These are phyloP conservation scores for Rosalia funebris DNA, from an alignment of 2,888 invertebrate genomes.

Conservation along the genomic window DNA sequence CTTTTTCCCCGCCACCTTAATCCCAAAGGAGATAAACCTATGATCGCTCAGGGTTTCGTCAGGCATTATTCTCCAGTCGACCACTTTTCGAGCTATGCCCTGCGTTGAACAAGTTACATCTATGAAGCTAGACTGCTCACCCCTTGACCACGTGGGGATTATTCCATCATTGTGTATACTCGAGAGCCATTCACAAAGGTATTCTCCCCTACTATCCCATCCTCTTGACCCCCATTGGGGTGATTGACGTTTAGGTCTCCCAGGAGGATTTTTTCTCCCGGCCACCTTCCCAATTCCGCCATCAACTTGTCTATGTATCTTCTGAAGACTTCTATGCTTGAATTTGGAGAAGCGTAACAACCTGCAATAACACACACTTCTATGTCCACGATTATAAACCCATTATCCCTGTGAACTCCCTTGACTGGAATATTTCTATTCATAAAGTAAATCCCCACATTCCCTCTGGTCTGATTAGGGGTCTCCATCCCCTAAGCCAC, in stretches of 20 bases:
- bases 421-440: slow-evolving; percentile 22
- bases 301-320: slow-evolving; percentile 12
- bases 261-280: background rate
- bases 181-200: slow-evolving; percentile 15
- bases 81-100: background rate
- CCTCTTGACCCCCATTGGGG: slow-evolving; percentile 21
- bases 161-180: background rate
- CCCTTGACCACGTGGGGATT: background rate
- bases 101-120: background rate
- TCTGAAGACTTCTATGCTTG: background rate
- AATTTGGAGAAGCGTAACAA: slow-evolving; percentile 19
- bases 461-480: background rate
- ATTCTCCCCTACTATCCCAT: slow-evolving; percentile 9
- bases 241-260: slow-evolving; percentile 29
- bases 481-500: slow-evolving; percentile 27
- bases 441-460: slow-evolving; percentile 19
- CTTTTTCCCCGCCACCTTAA: background rate
- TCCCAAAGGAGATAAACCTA: background rate
- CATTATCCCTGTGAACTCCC: background rate
- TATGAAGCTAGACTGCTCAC: background rate
- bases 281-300: background rate
- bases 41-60: background rate
- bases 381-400: background rate
- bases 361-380: slow-evolving; percentile 1
- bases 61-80: background rate